A percentile compares a stretch with the other conserved stretches of the same genome.
phyloP scores from a whole-genome alignment of 2,888 invertebrate genomes.

The Sphaerophoria taeniata region DNA sequence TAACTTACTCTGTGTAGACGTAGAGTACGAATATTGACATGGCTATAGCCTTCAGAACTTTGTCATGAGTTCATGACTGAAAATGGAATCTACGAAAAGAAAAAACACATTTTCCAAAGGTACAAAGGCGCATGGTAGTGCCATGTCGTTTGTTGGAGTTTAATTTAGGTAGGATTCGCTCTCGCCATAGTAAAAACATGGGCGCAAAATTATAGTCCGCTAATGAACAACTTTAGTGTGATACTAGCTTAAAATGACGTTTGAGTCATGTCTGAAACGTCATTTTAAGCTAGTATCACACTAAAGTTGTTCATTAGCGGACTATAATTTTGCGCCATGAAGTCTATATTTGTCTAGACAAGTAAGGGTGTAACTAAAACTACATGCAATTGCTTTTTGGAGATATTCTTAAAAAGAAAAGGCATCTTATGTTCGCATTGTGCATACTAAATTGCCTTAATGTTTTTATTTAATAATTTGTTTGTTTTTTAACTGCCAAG shows the following conservation, averaged over 20 bases:
- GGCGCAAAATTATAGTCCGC: no score
- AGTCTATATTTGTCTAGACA: constrained; percentile 40
- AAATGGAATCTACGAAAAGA: no score
- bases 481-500: not conserved
- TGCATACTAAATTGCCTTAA: not conserved
- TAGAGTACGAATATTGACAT: no score
- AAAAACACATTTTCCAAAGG: not conserved
- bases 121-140: constrained; percentile 55
- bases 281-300: no score
- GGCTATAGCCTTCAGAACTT: no score
- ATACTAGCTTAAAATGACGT: no score
- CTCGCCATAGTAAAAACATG: constrained; percentile 1
- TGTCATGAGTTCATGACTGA: no score
- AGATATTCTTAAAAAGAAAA: not conserved
- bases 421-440: not conserved
- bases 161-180: constrained; percentile 7
- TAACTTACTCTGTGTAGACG: no score
- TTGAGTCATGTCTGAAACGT: no score
- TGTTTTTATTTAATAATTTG: constrained; percentile 11
- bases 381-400: constrained; percentile 1
- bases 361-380: constrained; percentile 11
- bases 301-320: no score
- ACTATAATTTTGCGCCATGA: no score
- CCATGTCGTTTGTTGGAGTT: constrained; percentile 2
- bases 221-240: no score